Base-by-base conservation (phyloP, 2,888 invertebrate species). In the Dendrolimus pini region DNA sequence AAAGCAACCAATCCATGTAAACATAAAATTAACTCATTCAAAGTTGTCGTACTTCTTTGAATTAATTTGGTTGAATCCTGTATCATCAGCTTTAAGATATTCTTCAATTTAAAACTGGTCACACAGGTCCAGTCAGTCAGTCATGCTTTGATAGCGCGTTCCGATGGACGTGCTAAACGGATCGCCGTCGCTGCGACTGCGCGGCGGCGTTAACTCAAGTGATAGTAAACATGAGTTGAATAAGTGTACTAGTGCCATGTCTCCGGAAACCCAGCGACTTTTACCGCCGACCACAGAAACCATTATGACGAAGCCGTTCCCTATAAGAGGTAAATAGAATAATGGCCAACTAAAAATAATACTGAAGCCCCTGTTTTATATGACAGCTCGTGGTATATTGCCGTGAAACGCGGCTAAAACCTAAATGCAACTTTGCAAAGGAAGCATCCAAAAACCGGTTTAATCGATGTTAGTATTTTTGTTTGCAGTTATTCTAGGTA, bases 241-340 rank as follows among this genome's bases (percentile, higher is more conserved):
- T 71, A 80, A 91, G 74, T 93, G 94, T 74, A 93, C 94, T n/a
- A 94, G 94, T 86, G 93, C 91, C 8, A 95, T 95, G 95, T 94
- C 95, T 14, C 91, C 92, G 60, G 93, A 93, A 78, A 93, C 93
- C 9, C 92, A 93, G 77, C 88, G 93, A 74, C 91, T 95, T 64
- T 80, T 94, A 75, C 95, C 96, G 61, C 96, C 96, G 56, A 95
- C 95, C 9, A 94, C 95, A 61, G 96, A 96, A 78, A 96, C 96
- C 55, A 95, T 96, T 57, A 95, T 96, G 93, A 96, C 96, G 54
- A 96, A 96, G 90, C 96, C 96, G 61, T 96, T 96, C 85, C 96
- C 96, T 42, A 95, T 96, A 68, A 92, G 96, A 92, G 95, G 96
- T 96, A 90, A 78, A 63, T 60, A 58, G 61, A 66, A 69, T 70